A percentile compares a stretch with the other conserved stretches of the same genome.
Conservation (phyloP, 2,888 invertebrate species). For the Epinotia demarniana region DNA sequence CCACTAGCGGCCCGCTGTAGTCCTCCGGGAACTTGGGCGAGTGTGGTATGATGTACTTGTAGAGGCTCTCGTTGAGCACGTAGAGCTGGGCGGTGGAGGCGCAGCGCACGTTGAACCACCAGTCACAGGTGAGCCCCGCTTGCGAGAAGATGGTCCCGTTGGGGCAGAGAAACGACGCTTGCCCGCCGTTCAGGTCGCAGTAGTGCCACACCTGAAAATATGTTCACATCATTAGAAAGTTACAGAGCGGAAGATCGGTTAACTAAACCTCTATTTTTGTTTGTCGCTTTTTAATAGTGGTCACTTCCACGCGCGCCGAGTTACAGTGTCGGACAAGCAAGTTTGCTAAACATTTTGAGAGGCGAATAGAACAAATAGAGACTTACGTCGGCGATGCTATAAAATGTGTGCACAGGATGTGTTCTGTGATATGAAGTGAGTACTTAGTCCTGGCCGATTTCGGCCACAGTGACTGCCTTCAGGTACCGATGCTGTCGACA, state of each 20-base stretch:
- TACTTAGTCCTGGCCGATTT: no score
- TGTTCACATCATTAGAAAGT: neutral
- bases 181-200: conserved; percentile 95
- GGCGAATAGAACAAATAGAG: no score
- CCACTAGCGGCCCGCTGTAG: conserved; percentile 94
- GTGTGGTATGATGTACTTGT: conserved; percentile 94
- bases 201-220: conserved; percentile 93
- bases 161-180: conserved; percentile 95
- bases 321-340: no score
- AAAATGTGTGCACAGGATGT: no score
- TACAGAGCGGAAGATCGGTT: neutral
- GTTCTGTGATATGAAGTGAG: no score
- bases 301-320: no score
- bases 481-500: no score
- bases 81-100: conserved; percentile 93
- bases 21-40: conserved; percentile 96
- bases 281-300: no score
- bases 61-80: conserved; percentile 94
- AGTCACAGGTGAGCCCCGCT: conserved; percentile 94
- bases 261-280: no score
- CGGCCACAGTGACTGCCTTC: no score
- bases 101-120: conserved; percentile 97
- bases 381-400: no score
- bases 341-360: no score
- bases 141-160: conserved; percentile 97